A percentile compares a stretch with the other conserved stretches of the same genome.
Evolutionary conservation across 2,797 vertebrate species (phyloP).

Genomic region (Nannoperca obscura): DNA sequence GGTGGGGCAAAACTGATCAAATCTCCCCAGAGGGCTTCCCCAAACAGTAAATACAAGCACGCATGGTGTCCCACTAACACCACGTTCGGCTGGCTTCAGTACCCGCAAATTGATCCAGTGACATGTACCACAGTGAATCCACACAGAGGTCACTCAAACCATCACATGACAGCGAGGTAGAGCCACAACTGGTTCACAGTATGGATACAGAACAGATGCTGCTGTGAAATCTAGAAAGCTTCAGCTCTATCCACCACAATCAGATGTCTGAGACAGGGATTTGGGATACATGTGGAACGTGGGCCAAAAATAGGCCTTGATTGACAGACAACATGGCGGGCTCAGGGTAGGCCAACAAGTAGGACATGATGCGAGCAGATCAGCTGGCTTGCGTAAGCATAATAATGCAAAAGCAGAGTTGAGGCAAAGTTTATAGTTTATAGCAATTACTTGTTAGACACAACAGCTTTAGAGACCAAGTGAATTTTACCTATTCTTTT

Average conservation of each 20-base stretch:
- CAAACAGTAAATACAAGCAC: conserved; percentile 39
- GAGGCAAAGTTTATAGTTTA: background rate
- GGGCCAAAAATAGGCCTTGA: conserved; percentile 64
- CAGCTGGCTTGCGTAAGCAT: conserved; percentile 40
- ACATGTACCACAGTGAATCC: background rate
- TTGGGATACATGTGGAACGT: conserved; percentile 66
- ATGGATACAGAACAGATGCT: conserved; percentile 12
- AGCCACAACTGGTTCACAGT: conserved; percentile 32
- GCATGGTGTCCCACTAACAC: conserved; percentile 22
- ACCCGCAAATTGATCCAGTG: conserved; percentile 11
- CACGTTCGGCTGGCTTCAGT: conserved; percentile 5
- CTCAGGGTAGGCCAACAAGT: conserved; percentile 31
- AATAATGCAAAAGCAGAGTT: conserved; percentile 18
- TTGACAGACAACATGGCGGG: conserved; percentile 50
- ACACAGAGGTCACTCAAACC: conserved; percentile 22
- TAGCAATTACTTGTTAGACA: background rate
- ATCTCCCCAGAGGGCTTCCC: conserved; percentile 35
- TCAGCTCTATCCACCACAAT: conserved; percentile 58
- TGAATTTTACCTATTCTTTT: background rate
- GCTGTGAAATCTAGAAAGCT: conserved; percentile 55
- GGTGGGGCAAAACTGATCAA: conserved; percentile 36
- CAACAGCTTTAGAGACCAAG: background rate
- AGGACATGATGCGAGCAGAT: conserved; percentile 54
- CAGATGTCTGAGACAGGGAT: conserved; percentile 71
- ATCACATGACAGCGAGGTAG: conserved; percentile 1